Base-by-base conservation (phyloP, 2,113 vertebrate genomes). In the Sinocyclocheilus rhinocerous region DNA sequence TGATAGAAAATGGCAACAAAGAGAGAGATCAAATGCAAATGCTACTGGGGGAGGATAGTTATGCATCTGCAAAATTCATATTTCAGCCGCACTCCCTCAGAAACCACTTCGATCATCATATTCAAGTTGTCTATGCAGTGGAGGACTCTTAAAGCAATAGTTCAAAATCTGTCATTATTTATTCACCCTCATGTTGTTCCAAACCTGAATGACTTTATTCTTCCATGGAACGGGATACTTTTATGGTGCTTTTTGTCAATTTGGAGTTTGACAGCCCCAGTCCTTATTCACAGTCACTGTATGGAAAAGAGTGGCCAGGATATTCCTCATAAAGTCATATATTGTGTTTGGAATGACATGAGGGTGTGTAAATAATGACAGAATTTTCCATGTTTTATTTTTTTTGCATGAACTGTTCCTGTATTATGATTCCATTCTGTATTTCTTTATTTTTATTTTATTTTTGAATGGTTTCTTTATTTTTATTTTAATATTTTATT, bases 51-150 rank as follows among this genome's bases (percentile, higher is more conserved):
- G 77, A 55, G 24, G 26, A 55, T 55, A 55, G 76, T 55, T 77
- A 55, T 29, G 76, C 76, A 55, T 77, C 76, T 77, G 76, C 76
- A 55, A 29, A 55, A 77, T 77, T 77, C 50, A 77, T 77, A 52
- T 77, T 55, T 76, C 11, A 75, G 72, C 72, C 7, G n/a, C n/a
- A 26, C 48, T 33, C 48, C 76, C 48, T 77, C 76, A 33, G 75
- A 77, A 77, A 77, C 24, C 76, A 77, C 76, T 77, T 18, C 6
- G n/a, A 55, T 55, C 76, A 77, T 77, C 76, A 55, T 29, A 55
- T 77, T 29, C 6, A 55, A 55, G 76, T 29, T 55, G 76, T 26
- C 48, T 55, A 24, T 77, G 75, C 48, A 55, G 24, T 20, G 24
- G 48, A 77, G 48, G 26, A 18, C 52, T 29, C 76, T 77, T 55